Evolutionary conservation across 2,113 vertebrate species (phyloP).

Genomic region (Eubucco bourcierii): DNA sequence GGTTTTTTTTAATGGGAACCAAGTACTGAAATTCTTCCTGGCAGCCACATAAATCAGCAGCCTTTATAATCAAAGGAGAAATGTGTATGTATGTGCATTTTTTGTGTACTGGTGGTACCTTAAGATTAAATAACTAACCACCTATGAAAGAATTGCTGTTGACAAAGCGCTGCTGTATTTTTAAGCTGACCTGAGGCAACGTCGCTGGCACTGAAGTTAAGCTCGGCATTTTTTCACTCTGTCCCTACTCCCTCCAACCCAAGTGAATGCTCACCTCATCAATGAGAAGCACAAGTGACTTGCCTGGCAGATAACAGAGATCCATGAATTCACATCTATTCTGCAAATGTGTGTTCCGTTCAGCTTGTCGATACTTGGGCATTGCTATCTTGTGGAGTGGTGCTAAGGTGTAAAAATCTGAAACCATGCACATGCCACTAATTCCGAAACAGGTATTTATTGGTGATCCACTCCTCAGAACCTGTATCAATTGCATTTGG

Average conservation of each 20-base stretch:
- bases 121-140: conserved; percentile 25
- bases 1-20: background rate
- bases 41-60: background rate
- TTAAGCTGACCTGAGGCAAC: background rate
- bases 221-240: conserved; percentile 37
- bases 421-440: background rate
- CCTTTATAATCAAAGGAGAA: conserved; percentile 25
- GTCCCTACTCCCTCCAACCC: background rate
- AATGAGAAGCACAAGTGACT: conserved; percentile 39
- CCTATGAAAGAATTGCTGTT: conserved; percentile 28
- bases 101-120: background rate
- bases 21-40: background rate
- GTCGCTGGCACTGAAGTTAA: conserved; percentile 19
- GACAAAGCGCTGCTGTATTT: conserved; percentile 35
- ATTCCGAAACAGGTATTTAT: background rate
- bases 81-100: conserved; percentile 33
- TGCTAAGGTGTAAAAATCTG: conserved; percentile 14
- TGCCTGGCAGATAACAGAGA: background rate
- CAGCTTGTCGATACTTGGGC: background rate
- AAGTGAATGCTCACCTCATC: conserved; percentile 36
- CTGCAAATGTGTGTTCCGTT: conserved; percentile 28
- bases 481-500: background rate
- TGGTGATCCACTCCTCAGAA: conserved; percentile 7
- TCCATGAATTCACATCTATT: conserved; percentile 17
- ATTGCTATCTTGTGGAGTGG: background rate